phyloP scores from a whole-genome alignment of 2,113 vertebrate species.

The Varanus salvator region DNA sequence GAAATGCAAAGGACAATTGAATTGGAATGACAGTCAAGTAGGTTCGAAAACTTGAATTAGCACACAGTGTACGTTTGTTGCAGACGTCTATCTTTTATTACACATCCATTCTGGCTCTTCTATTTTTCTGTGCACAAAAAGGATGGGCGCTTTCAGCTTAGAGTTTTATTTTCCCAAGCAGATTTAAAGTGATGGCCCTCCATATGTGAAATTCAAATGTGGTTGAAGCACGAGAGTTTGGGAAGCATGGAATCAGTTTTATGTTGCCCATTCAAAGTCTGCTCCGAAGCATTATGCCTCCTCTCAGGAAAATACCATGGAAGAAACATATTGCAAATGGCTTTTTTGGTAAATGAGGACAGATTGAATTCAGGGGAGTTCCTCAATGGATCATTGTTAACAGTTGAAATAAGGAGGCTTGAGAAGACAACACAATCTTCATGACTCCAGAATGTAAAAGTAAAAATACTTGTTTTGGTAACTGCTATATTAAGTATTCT shows the following conservation, averaged over 20 bases:
- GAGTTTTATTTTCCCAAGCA: slow-evolving; percentile 61
- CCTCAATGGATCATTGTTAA: slow-evolving; percentile 24
- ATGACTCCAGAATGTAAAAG: slow-evolving; percentile 1
- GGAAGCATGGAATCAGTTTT: slow-evolving; percentile 53
- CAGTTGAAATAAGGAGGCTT: neutral
- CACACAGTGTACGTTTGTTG: slow-evolving; percentile 39
- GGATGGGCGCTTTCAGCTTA: slow-evolving; percentile 31
- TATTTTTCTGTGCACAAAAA: slow-evolving; percentile 26
- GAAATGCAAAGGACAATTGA: slow-evolving; percentile 61
- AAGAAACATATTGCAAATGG: slow-evolving; percentile 54
- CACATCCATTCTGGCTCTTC: slow-evolving; percentile 24
- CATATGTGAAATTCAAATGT: slow-evolving; percentile 64
- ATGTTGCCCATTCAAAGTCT: slow-evolving; percentile 47
- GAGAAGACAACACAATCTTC: neutral
- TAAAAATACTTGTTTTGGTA: neutral
- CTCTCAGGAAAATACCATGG: slow-evolving; percentile 39
- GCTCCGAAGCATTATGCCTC: slow-evolving; percentile 34
- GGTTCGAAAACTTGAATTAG: slow-evolving; percentile 16
- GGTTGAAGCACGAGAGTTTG: slow-evolving; percentile 56
- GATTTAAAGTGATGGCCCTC: slow-evolving; percentile 47
- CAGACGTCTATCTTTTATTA: slow-evolving; percentile 54
- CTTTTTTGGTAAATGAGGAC: slow-evolving; percentile 42
- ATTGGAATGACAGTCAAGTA: slow-evolving; percentile 63
- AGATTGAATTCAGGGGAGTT: slow-evolving; percentile 25
- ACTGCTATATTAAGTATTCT: rapidly evolving